Base-by-base conservation (phyloP, 2,888 invertebrate species). In the Plagodis dolabraria region DNA sequence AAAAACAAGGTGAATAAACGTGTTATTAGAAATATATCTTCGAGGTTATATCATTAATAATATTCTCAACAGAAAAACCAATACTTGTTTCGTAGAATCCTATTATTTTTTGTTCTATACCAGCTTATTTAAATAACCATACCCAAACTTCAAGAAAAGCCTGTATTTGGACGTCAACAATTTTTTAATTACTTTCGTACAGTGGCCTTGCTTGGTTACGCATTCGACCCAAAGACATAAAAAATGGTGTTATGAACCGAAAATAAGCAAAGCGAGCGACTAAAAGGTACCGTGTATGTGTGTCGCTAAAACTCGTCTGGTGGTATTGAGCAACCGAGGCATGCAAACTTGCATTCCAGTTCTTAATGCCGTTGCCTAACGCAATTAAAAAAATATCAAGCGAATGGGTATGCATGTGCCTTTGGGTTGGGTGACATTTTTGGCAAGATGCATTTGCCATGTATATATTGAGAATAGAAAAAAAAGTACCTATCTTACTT, bases 341-440 rank as follows among this genome's bases (percentile, higher is more conserved):
- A 40, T 51, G 47, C 51, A 47, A 57, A 36, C 57, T 43, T 9
- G n/a, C 51, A 51, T 51, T 47, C 51, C 56, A 40, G 7, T n/a
- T 46, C 55, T n/a, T 11, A 11, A 48, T 38, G 38, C 7, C 12
- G 12, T 55, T 55, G 55, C 54, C 33, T 11, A 48, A 55, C 12
- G n/a, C 49, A 12, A 22, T 40, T 56, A 49, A 56, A 42, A 42
- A 50, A 42, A 50, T 42, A 38, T 49, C 35, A 40, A 22, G 33
- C 33, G 22, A 2, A 22, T 48, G 38, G 33, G 36, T 36, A 11
- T 12, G 11, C 11, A 9, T 11, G 9, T 43, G 12, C 43, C 11
- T 43, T 43, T 43, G 43, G 12, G 12, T 43, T 9, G 12, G 10
- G 43, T 7, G 12, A 11, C 12, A 22, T 43, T 43, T 33, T 33